Conservation (phyloP, 2,113 vertebrate species). For the Toxostoma redivivum region DNA sequence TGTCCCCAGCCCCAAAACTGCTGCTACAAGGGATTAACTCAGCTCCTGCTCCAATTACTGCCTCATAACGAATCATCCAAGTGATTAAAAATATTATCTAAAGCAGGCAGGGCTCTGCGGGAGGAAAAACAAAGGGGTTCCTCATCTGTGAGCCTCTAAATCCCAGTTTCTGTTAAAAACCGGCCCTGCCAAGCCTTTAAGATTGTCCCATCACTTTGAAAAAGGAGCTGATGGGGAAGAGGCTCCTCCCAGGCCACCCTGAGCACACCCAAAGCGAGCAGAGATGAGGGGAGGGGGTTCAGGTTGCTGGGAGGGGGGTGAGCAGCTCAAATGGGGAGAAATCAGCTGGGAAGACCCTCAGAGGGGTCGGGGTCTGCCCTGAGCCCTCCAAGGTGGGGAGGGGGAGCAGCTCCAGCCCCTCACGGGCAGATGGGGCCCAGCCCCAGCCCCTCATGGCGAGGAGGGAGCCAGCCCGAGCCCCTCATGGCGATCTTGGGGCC, state of each 20-base stretch:
- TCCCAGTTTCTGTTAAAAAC: neutral
- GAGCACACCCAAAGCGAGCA: neutral
- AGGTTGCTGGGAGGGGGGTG: fast-evolving
- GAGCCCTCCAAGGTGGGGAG: neutral
- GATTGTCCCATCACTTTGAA: fast-evolving
- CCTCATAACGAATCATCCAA: neutral
- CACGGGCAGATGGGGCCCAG: too few species aligned
- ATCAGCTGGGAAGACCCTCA: neutral
- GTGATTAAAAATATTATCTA: neutral
- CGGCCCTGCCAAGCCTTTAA: fast-evolving
- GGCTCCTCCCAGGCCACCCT: neutral
- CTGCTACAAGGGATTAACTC: neutral
- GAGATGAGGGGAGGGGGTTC: fast-evolving
- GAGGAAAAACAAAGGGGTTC: neutral
- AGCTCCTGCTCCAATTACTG: neutral
- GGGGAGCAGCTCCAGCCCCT: neutral
- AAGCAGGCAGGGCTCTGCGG: neutral
- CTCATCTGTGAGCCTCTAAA: fast-evolving
- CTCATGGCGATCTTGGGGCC: too few species aligned
- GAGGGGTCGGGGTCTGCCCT: fast-evolving
- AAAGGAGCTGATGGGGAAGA: neutral
- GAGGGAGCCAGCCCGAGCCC: neutral
- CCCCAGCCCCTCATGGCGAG: too few species aligned
- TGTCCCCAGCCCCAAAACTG: neutral
- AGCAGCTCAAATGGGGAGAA: fast-evolving